phyloP scores from a whole-genome alignment of 2,888 invertebrate genomes.

The Ganaspis brasiliensis region DNA sequence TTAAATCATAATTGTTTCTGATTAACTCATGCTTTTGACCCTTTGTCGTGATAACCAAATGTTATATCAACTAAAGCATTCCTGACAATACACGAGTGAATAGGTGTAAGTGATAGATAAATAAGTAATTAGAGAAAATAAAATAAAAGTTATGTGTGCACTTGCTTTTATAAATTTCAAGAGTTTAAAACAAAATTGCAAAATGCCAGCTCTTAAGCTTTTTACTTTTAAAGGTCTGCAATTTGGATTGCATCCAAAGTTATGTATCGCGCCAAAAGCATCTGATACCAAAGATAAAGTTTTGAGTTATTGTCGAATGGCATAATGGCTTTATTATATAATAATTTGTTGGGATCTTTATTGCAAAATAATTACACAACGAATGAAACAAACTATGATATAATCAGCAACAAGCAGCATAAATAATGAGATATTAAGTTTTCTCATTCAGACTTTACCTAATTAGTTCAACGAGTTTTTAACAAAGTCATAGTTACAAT shows the following conservation, averaged over 20 bases:
- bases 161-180: not conserved
- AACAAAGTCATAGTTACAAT: not conserved
- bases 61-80: too few species aligned
- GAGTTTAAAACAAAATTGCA: not conserved
- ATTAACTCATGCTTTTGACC: not conserved
- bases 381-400: too few species aligned
- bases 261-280: not conserved
- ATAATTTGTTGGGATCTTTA: not conserved
- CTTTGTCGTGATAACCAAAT: not conserved
- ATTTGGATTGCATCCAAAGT: slow-evolving; percentile 10
- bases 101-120: too few species aligned
- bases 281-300: slow-evolving; percentile 1
- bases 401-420: too few species aligned
- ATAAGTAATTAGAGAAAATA: too few species aligned
- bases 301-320: not conserved
- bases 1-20: slow-evolving; percentile 35
- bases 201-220: not conserved
- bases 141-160: not conserved
- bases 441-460: not conserved
- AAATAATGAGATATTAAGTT: not conserved
- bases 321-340: not conserved
- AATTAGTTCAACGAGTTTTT: slow-evolving; percentile 8
- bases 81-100: too few species aligned
- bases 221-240: not conserved
- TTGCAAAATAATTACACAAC: too few species aligned